Evolutionary conservation across 2,888 invertebrate genomes (phyloP).

Genomic region (Pecten maximus): DNA sequence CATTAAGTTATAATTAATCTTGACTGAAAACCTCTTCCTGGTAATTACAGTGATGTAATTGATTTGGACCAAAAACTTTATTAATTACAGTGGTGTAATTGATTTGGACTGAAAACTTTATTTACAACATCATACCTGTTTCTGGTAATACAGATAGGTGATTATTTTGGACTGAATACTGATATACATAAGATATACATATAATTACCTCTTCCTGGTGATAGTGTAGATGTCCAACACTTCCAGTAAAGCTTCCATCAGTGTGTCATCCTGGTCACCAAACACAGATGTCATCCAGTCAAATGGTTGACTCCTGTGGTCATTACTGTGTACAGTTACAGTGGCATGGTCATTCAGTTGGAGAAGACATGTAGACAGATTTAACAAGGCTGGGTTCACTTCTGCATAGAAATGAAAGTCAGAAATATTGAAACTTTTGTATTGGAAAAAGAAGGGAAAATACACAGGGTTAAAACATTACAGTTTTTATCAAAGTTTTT

Average conservation of each 20-base stretch:
- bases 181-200: no score
- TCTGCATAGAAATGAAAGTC: not conserved
- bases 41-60: no score
- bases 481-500: no score
- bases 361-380: not conserved
- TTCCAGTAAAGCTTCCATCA: slow-evolving; percentile 68
- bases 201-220: slow-evolving; percentile 38
- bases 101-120: not conserved
- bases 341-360: not conserved
- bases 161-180: no score
- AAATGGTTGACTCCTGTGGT: not conserved
- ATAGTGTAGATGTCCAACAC: slow-evolving; percentile 59
- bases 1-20: no score
- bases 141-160: not conserved
- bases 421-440: no score
- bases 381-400: not conserved
- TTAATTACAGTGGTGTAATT: no score
- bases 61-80: no score
- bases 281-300: slow-evolving; percentile 68
- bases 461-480: no score
- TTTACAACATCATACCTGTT: not conserved
- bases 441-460: no score
- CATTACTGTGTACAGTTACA: not conserved
- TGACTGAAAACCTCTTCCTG: no score
- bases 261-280: slow-evolving; percentile 72